These are phyloP conservation scores for Azorinus chamasolen DNA, from an alignment of 2,888 invertebrate genomes.

Conservation along the genomic window DNA sequence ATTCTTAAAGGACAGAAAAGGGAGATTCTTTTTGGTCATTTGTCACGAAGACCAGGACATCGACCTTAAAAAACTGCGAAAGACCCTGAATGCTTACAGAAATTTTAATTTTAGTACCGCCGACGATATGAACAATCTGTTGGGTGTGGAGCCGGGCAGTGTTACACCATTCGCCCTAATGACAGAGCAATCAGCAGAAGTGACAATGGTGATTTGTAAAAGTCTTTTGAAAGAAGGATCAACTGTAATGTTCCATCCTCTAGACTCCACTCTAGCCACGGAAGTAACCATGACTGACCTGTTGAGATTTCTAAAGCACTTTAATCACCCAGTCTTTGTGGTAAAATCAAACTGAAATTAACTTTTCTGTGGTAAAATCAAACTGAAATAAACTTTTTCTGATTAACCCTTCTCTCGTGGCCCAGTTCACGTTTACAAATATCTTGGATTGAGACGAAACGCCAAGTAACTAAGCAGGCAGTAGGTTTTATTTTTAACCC, in stretches of 20 bases:
- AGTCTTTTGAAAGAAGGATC: conserved; percentile 50
- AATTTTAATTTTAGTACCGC: conserved; percentile 77
- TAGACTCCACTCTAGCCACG: conserved; percentile 58
- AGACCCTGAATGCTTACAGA: conserved; percentile 67
- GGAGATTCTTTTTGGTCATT: conserved; percentile 71
- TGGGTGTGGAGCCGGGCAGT: conserved; percentile 64
- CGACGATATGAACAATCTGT: conserved; percentile 58
- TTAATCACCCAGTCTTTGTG: conserved; percentile 37
- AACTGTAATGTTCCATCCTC: conserved; percentile 69
- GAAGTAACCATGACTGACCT: conserved; percentile 50
- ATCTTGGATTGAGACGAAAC: no score
- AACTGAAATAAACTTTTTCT: no score
- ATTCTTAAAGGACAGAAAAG: conserved; percentile 77
- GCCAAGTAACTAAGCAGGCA: no score
- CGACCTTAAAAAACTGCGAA: conserved; percentile 68
- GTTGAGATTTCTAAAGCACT: conserved; percentile 37
- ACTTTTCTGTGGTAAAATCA: no score
- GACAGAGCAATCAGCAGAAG: conserved; percentile 45
- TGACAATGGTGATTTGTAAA: conserved; percentile 62
- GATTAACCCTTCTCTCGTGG: no score
- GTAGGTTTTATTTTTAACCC: no score
- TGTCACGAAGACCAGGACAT: conserved; percentile 67
- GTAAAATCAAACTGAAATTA: conserved; percentile 15
- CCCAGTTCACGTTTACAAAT: no score
- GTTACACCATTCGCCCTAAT: conserved; percentile 74